phyloP scores from a whole-genome alignment of 1,140 invertebrate species.

The Diplogasteroides magnus region DNA sequence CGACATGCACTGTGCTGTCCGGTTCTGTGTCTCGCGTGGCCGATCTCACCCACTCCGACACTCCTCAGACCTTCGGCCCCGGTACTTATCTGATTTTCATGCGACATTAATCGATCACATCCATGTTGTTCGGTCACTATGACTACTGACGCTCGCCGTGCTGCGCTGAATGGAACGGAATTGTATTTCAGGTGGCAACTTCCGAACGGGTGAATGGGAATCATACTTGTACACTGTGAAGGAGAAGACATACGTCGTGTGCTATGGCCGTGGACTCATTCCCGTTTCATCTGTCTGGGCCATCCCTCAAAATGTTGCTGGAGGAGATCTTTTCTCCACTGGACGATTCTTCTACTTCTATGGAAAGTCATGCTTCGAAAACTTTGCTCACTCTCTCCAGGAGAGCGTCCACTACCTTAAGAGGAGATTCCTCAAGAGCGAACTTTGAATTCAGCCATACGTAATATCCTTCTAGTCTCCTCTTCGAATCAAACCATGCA shows the following conservation, averaged over 20 bases:
- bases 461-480: no score
- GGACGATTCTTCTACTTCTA: slow-evolving; percentile 20
- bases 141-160: no score
- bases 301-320: slow-evolving; percentile 8
- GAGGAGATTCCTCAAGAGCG: slow-evolving; percentile 4
- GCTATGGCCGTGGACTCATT: slow-evolving; percentile 33
- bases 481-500: no score
- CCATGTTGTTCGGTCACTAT: slow-evolving; percentile 1
- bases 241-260: slow-evolving; percentile 29
- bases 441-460: slow-evolving; percentile 6
- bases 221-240: slow-evolving; percentile 25
- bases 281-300: slow-evolving; percentile 25
- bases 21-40: slow-evolving; percentile 21
- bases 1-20: slow-evolving; percentile 31
- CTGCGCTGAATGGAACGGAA: slow-evolving; percentile 1
- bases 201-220: slow-evolving; percentile 35
- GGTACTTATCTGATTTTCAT: slow-evolving; percentile 6
- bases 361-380: slow-evolving; percentile 5
- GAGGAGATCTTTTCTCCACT: slow-evolving; percentile 21
- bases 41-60: slow-evolving; percentile 13
- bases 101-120: neutral
- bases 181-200: slow-evolving; percentile 24
- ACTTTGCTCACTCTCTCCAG: neutral
- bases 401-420: slow-evolving; percentile 28
- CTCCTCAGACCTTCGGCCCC: slow-evolving; percentile 23